Base-by-base conservation (phyloP, 1,140 invertebrate genomes). In the Nasonia vitripennis region DNA sequence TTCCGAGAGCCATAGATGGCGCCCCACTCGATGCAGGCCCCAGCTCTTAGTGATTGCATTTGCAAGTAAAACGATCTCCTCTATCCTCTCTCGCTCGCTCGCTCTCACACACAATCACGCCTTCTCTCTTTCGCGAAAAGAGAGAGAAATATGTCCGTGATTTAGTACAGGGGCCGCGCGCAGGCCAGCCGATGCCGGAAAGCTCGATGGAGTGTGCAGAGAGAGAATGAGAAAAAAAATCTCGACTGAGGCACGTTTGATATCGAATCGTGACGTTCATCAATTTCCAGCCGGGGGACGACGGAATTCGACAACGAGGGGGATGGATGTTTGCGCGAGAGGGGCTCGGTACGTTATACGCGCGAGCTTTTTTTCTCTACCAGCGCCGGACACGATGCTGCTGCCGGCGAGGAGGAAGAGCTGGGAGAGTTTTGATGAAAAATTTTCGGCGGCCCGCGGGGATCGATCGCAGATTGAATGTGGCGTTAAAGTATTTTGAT, bases 11-110 rank as follows among this genome's bases (percentile, higher is more conserved):
- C 89, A 90, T 90, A 89, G 89, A 87, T 71, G 87, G 85, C 88
- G 90, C 90, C 91, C 91, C 85, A 87, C 87, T 87, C 90, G 89
- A 91, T 91, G 88, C 62, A 71, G 89, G 87, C 89, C 89, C 89
- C 89, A 27, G 27, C 27, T 91, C 89, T 91, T 91, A 91, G 91
- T 91, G 91, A 91, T 91, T 91, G 90, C 91, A 92, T 92, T 92
- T 91, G 91, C 91, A 92, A 92, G 91, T 92, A 91, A 92, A 91
- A 92, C 88, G 90, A 92, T 88, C 87, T 7, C 20, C 34, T 37
- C 34, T 37, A 37, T 37, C 2, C 17, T 17, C 51, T 55, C 51
- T 17, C 51, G 12, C 5, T 17, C 27, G 34, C n/a, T 17, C 55
- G 1, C 17, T 31, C 68, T 71, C 27, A 2, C 86, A 78, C 51